phyloP scores from a whole-genome alignment of 2,888 invertebrate species.

The Limenitis camilla region DNA sequence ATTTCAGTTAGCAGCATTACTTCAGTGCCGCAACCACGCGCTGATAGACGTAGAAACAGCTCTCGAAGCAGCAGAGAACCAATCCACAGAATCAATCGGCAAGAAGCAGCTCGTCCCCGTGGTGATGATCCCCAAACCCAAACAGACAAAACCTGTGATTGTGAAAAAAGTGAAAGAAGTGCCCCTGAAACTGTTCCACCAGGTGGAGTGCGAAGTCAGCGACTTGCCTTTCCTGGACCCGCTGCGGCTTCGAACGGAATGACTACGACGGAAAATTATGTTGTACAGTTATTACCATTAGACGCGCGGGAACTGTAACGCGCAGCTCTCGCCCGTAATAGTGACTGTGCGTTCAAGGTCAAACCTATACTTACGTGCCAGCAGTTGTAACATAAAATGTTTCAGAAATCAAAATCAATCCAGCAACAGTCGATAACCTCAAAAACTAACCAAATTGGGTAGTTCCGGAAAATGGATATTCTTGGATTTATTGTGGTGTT shows the following conservation, averaged over 20 bases:
- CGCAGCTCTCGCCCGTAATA: too few species aligned
- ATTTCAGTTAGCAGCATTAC: slow-evolving; percentile 54
- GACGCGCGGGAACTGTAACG: too few species aligned
- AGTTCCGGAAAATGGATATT: too few species aligned
- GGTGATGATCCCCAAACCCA: slow-evolving; percentile 26
- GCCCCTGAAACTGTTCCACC: slow-evolving; percentile 59
- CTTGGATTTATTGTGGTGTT: too few species aligned
- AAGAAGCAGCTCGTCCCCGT: slow-evolving; percentile 50
- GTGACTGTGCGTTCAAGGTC: too few species aligned
- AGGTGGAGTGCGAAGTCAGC: slow-evolving; percentile 46
- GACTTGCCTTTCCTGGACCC: slow-evolving; percentile 60
- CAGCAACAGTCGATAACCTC: too few species aligned
- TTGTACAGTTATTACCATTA: slow-evolving; percentile 53
- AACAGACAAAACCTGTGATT: slow-evolving; percentile 27
- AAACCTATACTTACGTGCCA: too few species aligned
- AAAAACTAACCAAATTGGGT: too few species aligned
- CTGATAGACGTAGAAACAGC: slow-evolving; percentile 70
- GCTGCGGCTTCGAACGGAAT: slow-evolving; percentile 57
- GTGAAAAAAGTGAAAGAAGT: slow-evolving; percentile 53
- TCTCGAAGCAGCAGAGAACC: slow-evolving; percentile 65
- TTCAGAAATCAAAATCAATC: too few species aligned
- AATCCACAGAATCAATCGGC: slow-evolving; percentile 40
- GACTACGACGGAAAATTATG: slow-evolving; percentile 51
- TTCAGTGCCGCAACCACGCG: slow-evolving; percentile 62
- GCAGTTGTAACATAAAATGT: too few species aligned